Conservation (phyloP, 2,113 vertebrate genomes). For the Bungarus multicinctus region DNA sequence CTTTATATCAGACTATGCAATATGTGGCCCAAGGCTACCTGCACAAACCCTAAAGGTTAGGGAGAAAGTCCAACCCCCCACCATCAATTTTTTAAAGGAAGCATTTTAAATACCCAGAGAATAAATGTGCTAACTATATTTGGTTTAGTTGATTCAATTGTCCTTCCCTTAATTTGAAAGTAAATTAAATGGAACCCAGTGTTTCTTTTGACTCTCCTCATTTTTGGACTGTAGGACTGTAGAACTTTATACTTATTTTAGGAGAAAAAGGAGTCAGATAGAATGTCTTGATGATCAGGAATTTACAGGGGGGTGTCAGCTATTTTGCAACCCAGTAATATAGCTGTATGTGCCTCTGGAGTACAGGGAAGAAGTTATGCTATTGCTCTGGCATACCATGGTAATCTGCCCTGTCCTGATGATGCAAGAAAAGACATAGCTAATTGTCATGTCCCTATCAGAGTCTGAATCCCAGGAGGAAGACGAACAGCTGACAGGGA, state of each 20-base stretch:
- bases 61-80: not conserved
- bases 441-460: too few species aligned
- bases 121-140: not conserved
- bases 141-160: not conserved
- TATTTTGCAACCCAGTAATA: not conserved
- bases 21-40: not conserved
- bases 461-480: too few species aligned
- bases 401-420: not conserved
- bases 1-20: not conserved
- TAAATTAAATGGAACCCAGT: not conserved
- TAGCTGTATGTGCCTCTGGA: not conserved
- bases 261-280: not conserved
- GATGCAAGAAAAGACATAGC: not conserved
- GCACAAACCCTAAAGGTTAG: not conserved
- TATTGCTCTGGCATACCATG: not conserved
- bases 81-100: not conserved
- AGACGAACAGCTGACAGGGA: too few species aligned
- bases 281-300: not conserved
- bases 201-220: not conserved
- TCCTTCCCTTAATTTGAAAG: not conserved
- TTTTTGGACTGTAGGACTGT: not conserved
- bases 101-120: not conserved
- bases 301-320: not conserved
- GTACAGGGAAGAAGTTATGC: not conserved
- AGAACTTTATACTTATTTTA: not conserved